Base-by-base conservation (phyloP, 2,888 invertebrate species). In the Molanna angustata region DNA sequence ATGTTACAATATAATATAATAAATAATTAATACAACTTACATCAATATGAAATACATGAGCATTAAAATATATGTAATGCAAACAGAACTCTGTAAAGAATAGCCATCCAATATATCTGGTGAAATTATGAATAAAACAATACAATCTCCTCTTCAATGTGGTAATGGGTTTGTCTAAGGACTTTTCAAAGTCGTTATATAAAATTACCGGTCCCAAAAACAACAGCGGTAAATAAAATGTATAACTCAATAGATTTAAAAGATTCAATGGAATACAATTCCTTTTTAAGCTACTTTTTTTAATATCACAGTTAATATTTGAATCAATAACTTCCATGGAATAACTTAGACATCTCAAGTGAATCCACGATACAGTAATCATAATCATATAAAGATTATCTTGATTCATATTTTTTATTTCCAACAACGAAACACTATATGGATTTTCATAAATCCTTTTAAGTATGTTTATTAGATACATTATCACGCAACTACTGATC, bases 151-250 rank as follows among this genome's bases (percentile, higher is more conserved):
- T 45, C 47, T 53, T 55, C 13, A 70, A 53, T 20, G 62, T 64
- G 58, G 61, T 65, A 62, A 64, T 66, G 52, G 60, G 63, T n/a
- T 46, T 58, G 43, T 49, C 33, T 61, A 71, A 73, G 66, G 69
- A 73, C 49, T 64, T 71, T 60, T 73, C 71, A 71, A 88, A 94
- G 53, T 88, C 82, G 60, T 82, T 76, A 70, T 86, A 93, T 4
- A 85, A 73, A 62, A 94, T 80, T 49, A 94, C 77, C n/a, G 95
- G 95, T 14, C 95, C 95, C 62, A 84, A 79, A 62, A 88, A 85
- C 54, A 91, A 73, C n/a, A 86, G 76, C 16, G 95, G 95, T 47
- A 92, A 76, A 69, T 95, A 94, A 44, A 93, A 78, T 52, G 83
- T 80, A 68, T 94, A 95, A 16, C 86, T 83, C 45, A 88, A 66